Conservation (phyloP, 2,888 invertebrate species). For the Chymomyza fuscimana region DNA sequence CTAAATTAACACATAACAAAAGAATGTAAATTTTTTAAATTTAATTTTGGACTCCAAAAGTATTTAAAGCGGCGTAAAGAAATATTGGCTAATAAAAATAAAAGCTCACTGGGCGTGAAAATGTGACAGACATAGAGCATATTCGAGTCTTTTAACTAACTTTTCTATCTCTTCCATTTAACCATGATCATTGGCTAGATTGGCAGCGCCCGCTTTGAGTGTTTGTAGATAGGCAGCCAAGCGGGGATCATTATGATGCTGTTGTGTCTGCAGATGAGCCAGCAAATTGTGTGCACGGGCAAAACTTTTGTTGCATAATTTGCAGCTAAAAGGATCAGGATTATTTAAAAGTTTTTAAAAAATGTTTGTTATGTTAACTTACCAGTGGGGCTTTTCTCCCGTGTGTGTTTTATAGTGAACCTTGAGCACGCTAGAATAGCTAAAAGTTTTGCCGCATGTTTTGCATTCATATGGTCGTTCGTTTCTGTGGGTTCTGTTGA, state of each 20-base stretch:
- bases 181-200: not conserved
- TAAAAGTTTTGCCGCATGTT: conserved; percentile 78
- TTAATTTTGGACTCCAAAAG: too few species aligned
- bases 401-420: conserved; percentile 77
- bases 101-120: too few species aligned
- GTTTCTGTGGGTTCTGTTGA: conserved; percentile 76
- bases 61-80: too few species aligned
- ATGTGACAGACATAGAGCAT: not conserved
- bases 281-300: conserved; percentile 77
- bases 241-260: conserved; percentile 75
- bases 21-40: too few species aligned
- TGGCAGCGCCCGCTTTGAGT: conserved; percentile 24
- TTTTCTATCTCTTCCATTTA: not conserved
- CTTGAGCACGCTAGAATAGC: conserved; percentile 78
- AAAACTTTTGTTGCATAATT: conserved; percentile 76
- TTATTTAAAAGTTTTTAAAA: not conserved
- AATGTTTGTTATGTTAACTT: conserved; percentile 22
- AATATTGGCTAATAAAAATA: too few species aligned
- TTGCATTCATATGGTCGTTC: conserved; percentile 77
- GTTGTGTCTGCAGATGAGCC: conserved; percentile 78
- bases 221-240: conserved; percentile 45
- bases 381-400: conserved; percentile 78
- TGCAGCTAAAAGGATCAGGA: conserved; percentile 58
- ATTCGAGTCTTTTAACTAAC: conserved; percentile 30
- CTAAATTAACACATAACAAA: too few species aligned